Percentiles rank a stretch among this genome's conserved stretches.
Evolutionary conservation across 2,888 invertebrate species (phyloP).

Genomic region (Pterostichus madidus): DNA sequence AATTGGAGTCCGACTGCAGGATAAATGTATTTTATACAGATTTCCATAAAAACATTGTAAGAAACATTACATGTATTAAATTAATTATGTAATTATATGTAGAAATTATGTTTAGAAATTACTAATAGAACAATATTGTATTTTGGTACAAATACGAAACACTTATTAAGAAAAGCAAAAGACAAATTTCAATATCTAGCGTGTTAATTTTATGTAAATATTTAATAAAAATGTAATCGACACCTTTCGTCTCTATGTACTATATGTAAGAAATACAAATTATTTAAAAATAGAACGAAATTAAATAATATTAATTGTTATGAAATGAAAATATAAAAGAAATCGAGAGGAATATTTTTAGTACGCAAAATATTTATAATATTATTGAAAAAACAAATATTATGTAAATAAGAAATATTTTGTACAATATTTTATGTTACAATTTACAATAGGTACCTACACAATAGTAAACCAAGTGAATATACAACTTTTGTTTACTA

Average conservation of each 20-base stretch:
- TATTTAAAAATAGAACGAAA: too few species aligned
- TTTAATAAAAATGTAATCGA: neutral
- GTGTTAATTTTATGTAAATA: slow-evolving; percentile 26
- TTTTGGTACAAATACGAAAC: neutral
- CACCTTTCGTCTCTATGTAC: too few species aligned
- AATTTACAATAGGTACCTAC: too few species aligned
- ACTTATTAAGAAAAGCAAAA: neutral
- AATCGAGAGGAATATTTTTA: too few species aligned
- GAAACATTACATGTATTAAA: slow-evolving; percentile 21
- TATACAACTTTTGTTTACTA: slow-evolving; percentile 32
- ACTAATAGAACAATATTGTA: slow-evolving; percentile 15
- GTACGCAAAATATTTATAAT: neutral
- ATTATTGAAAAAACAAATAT: slow-evolving; percentile 6
- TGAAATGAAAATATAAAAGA: too few species aligned
- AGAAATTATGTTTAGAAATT: too few species aligned
- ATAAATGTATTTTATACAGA: slow-evolving; percentile 2
- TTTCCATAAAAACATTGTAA: slow-evolving; percentile 7
- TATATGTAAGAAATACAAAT: too few species aligned
- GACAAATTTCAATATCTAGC: slow-evolving; percentile 14
- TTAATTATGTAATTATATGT: slow-evolving; percentile 1
- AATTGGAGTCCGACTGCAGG: neutral
- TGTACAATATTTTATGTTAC: slow-evolving; percentile 9
- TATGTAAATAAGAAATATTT: slow-evolving; percentile 3
- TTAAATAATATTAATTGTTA: too few species aligned
- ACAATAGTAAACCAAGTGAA: neutral